Base-by-base conservation (phyloP, 2,888 invertebrate species). In the Xylocampa areola region DNA sequence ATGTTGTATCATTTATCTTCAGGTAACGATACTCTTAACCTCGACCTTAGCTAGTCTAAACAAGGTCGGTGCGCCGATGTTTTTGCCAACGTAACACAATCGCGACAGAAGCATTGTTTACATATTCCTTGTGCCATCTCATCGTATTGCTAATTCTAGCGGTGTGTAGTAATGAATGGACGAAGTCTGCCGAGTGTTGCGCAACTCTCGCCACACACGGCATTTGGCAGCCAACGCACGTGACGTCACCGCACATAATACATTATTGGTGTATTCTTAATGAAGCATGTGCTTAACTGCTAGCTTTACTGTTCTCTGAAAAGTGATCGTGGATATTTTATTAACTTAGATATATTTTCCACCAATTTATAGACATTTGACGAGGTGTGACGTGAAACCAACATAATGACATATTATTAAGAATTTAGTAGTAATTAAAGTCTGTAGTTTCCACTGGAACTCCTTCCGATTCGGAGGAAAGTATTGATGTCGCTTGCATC, bases 51-150 rank as follows among this genome's bases (percentile, higher is more conserved):
- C 43, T 47, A 49, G 29, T 33, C 10, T 41, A 21, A 23, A 11
- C 47, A 52, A 71, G 55, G 70, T 55, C 49, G 17, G 14, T 14
- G 21, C 29, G n/a, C 25, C 51, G 25, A 47, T 49, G 41, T 48
- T 67, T 50, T 32, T 51, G 57, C 40, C 53, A 59, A 51, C 47
- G 45, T 37, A 27, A 51, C 51, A 57, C 69, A 51, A 45, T 49
- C 41, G 36, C 53, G 68, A 68, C 54, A 54, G 44, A 44, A 58
- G 57, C 61, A 61, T 65, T 71, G 73, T 71, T 69, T 66, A 66
- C 66, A 44, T 29, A 17, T 17, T 17, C 33, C n/a, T 19, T 19
- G 50, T 30, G 45, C 27, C 39, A 17, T 48, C 36, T 30, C 44
- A 23, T 51, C 54, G 53, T 13, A 30, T 14, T 35, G 53, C 40